These are phyloP conservation scores for Lapara coniferarum DNA, from an alignment of 2,888 invertebrate genomes.

Conservation along the genomic window DNA sequence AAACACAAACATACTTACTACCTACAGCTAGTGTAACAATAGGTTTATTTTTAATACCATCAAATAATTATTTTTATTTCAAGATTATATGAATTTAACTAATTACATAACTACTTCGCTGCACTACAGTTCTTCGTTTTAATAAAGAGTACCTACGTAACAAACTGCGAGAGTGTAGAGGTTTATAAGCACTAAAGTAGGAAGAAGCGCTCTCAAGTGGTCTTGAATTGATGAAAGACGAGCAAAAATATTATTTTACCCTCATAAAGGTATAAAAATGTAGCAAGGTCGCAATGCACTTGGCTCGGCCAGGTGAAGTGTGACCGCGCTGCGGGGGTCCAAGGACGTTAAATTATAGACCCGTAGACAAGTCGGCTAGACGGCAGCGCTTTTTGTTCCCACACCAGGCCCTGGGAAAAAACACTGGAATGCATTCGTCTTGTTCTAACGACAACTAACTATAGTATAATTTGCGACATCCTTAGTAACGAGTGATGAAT, in stretches of 20 bases:
- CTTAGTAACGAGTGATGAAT: neutral
- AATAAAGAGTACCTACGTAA: too few relatives aligned
- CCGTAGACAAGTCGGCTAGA: conserved; percentile 6
- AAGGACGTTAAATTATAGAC: conserved; percentile 20
- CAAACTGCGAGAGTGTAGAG: neutral
- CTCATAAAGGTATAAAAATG: conserved; percentile 8
- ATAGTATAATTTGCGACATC: conserved; percentile 6
- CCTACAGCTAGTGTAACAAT: too few relatives aligned
- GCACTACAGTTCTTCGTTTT: too few relatives aligned
- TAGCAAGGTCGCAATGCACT: conserved; percentile 9
- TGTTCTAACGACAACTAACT: neutral
- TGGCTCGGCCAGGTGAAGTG: conserved; percentile 2
- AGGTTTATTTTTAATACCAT: too few relatives aligned
- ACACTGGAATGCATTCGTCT: conserved; percentile 19
- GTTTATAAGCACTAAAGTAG: neutral
- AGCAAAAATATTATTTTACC: neutral
- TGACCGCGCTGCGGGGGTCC: neutral
- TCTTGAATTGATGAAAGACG: neutral
- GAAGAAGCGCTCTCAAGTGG: neutral
- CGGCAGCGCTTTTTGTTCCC: conserved; percentile 7
- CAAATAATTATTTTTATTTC: too few relatives aligned
- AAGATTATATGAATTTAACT: too few relatives aligned
- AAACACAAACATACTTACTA: too few relatives aligned
- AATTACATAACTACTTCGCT: too few relatives aligned
- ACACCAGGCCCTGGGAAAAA: conserved; percentile 8